These are phyloP conservation scores for Sinocyclocheilus maitianheensis DNA, from an alignment of 2,113 vertebrate species.

Conservation along the genomic window DNA sequence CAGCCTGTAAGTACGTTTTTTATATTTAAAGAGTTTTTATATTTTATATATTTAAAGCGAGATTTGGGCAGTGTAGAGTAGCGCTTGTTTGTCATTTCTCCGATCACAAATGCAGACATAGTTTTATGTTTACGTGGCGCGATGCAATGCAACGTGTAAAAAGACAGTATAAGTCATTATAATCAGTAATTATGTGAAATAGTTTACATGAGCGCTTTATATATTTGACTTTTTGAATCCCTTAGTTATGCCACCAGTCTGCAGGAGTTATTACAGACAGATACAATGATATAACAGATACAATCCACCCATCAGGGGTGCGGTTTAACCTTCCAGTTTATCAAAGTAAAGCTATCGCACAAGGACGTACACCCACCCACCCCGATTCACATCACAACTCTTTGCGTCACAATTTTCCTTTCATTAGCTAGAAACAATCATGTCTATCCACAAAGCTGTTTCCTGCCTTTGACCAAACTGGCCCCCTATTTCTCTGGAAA, in stretches of 20 bases:
- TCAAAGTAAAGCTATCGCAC: slow-evolving; percentile 72
- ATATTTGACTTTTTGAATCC: neutral
- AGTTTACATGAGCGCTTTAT: neutral
- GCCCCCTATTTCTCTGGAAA: slow-evolving; percentile 29
- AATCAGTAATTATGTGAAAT: neutral
- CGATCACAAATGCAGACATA: too few species aligned
- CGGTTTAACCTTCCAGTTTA: slow-evolving; percentile 11
- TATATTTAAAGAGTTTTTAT: too few species aligned
- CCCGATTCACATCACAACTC: slow-evolving; percentile 78
- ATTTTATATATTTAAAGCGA: too few species aligned
- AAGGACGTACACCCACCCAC: slow-evolving; percentile 71
- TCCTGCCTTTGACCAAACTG: slow-evolving; percentile 74
- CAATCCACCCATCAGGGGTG: neutral
- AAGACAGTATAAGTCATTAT: too few species aligned
- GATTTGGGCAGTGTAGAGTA: too few species aligned
- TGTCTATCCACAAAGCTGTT: slow-evolving; percentile 77
- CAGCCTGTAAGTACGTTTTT: too few species aligned
- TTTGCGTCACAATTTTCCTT: slow-evolving; percentile 84
- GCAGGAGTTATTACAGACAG: neutral
- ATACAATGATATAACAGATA: neutral
- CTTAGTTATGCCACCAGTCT: neutral
- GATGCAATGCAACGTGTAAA: too few species aligned
- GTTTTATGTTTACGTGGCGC: too few species aligned
- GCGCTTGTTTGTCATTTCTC: too few species aligned
- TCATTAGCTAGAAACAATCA: slow-evolving; percentile 84